phyloP scores from a whole-genome alignment of 2,113 vertebrate species.

The Falcunculus frontatus region DNA sequence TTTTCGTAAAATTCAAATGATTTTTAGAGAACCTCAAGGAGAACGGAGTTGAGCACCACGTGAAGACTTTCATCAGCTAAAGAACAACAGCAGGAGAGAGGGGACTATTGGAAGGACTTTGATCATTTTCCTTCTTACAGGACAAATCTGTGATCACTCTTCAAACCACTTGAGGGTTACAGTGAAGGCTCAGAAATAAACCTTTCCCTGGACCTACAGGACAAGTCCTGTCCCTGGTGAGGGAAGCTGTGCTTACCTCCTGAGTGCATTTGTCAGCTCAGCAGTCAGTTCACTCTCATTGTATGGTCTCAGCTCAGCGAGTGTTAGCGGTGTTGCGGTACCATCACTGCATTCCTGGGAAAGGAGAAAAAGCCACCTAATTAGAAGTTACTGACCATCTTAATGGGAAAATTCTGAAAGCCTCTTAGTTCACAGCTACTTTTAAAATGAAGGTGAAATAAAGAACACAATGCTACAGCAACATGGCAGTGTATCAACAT shows the following conservation, averaged over 20 bases:
- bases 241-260: constrained; percentile 69
- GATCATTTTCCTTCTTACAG: not conserved
- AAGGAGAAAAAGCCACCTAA: not conserved
- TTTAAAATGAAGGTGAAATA: not conserved
- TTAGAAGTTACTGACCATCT: not conserved
- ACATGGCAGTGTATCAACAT: not conserved
- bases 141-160: not conserved
- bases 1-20: not conserved
- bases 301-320: constrained; percentile 72
- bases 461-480: not conserved
- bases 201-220: not conserved
- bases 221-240: not conserved
- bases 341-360: constrained; percentile 78
- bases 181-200: not conserved
- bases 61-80: not conserved
- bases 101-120: not conserved
- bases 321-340: constrained; percentile 51
- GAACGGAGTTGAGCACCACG: not conserved
- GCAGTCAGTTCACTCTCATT: constrained; percentile 77
- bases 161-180: not conserved
- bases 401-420: not conserved
- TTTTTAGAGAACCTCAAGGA: not conserved
- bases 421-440: not conserved
- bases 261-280: constrained; percentile 78
- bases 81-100: not conserved